Percentiles rank a stretch among this genome's conserved stretches.
Conservation (phyloP, 1,140 invertebrate genomes). For the Matsumurasca onukii region DNA sequence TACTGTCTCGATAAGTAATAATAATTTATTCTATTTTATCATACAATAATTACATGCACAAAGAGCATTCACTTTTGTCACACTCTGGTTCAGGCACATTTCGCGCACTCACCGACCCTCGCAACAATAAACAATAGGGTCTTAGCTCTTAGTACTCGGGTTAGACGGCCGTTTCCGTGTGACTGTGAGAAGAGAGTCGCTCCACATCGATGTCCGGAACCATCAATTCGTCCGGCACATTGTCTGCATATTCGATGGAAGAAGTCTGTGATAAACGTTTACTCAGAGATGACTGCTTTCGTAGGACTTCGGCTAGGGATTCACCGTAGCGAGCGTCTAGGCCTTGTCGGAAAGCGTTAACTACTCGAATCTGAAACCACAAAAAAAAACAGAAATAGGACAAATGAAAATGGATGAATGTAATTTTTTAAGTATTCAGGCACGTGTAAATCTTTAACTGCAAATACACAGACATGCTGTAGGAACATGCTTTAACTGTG, state of each 20-base stretch:
- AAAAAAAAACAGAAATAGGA: constrained; percentile 34
- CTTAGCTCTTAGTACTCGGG: constrained; percentile 24
- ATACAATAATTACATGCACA: constrained; percentile 45
- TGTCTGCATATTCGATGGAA: constrained; percentile 89
- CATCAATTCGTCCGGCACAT: constrained; percentile 81
- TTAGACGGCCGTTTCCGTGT: constrained; percentile 91
- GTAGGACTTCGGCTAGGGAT: constrained; percentile 85
- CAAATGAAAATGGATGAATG: constrained; percentile 23
- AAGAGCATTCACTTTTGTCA: constrained; percentile 33
- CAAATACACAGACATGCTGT: constrained; percentile 1
- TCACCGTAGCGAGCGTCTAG: constrained; percentile 93
- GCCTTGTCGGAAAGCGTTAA: constrained; percentile 98
- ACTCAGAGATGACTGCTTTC: constrained; percentile 86
- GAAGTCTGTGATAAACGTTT: constrained; percentile 88
- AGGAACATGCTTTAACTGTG: not conserved
- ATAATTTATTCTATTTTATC: constrained; percentile 34
- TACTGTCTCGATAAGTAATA: constrained; percentile 31
- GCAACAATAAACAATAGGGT: constrained; percentile 34
- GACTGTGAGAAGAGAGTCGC: constrained; percentile 85
- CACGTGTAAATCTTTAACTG: not conserved
- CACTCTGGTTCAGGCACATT: constrained; percentile 23
- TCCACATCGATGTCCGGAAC: constrained; percentile 89
- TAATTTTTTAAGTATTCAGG: no score
- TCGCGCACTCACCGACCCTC: constrained; percentile 28
- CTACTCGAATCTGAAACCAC: constrained; percentile 88